Percentiles rank a stretch among this genome's conserved stretches.
These are phyloP conservation scores for Saxidomus purpurata DNA, from an alignment of 1,140 invertebrate species.

Conservation along the genomic window DNA sequence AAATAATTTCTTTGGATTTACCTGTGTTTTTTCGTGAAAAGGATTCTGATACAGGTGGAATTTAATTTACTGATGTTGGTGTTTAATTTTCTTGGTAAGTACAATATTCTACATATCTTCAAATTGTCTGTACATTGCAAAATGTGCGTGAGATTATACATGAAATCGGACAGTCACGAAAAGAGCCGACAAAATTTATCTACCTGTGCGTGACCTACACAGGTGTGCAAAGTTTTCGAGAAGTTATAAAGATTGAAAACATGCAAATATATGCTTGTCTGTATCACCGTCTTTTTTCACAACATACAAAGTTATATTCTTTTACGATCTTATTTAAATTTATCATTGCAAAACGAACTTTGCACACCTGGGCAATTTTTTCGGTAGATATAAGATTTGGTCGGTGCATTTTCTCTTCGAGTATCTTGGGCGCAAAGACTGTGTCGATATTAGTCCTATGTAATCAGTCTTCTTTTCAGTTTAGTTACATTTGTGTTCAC, in stretches of 20 bases:
- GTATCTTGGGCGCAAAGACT: too few relatives aligned
- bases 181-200: conserved; percentile 41
- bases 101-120: background rate
- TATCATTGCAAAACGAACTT: background rate
- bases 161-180: conserved; percentile 37
- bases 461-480: too few relatives aligned
- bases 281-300: background rate
- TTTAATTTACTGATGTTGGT: background rate
- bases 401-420: too few relatives aligned
- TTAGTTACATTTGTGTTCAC: too few relatives aligned
- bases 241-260: background rate
- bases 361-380: conserved; percentile 1
- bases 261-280: background rate
- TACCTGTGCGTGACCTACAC: conserved; percentile 67
- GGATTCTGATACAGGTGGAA: conserved; percentile 23
- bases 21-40: conserved; percentile 55
- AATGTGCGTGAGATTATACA: conserved; percentile 3
- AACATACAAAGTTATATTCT: background rate
- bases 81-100: conserved; percentile 39
- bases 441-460: too few relatives aligned
- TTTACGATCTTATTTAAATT: background rate
- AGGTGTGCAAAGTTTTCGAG: conserved; percentile 50
- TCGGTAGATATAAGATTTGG: background rate
- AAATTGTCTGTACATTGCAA: too few relatives aligned
- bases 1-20: conserved; percentile 48